Base-by-base conservation (phyloP, 2,113 vertebrate species). In the Oryzias celebensis region DNA sequence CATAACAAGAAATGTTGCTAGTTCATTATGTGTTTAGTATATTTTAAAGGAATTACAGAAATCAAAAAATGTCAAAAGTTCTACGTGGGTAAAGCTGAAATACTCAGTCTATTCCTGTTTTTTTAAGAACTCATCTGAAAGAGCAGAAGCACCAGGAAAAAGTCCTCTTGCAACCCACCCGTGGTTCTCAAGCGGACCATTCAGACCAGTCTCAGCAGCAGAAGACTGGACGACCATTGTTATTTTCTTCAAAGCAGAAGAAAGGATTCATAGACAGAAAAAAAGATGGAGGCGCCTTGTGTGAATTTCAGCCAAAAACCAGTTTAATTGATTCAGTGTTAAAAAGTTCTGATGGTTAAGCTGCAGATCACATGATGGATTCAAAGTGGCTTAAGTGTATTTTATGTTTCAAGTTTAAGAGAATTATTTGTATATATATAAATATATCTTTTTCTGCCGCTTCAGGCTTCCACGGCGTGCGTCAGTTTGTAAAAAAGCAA, bases 211-310 rank as follows among this genome's bases (percentile, higher is more conserved):
- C 55, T 56, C 53, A 85, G 72, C 72, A 68, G 79, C 72, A 86
- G 81, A 85, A 67, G 74, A 79, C 83, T 88, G 81, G 77, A 70
- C 68, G 75, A 83, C 74, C 80, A 90, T 90, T 90, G 87, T 89
- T 62, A 36, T 14, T 46, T 65, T 57, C 75, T 83, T 84, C 52
- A 58, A 66, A 71, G 65, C 31, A 61, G 67, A 83, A 83, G 78
- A 85, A 85, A 77, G 73, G 75, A 75, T 54, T 68, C 52, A 68
- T 55, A 68, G 79, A 78, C 71, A 45, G 68, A 47, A 14, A 13
- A 42, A 52, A 59, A 71, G 41, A 62, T 18, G 63, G 63, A 82
- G 79, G 59, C 67, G 62, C 48, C 62, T 70, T 58, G 47, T 83
- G 54, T 85, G 84, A 78, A 83, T 68, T 48, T 77, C 45, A 52